These are phyloP conservation scores for Masticophis lateralis DNA, from an alignment of 2,797 vertebrate genomes.

Conservation along the genomic window DNA sequence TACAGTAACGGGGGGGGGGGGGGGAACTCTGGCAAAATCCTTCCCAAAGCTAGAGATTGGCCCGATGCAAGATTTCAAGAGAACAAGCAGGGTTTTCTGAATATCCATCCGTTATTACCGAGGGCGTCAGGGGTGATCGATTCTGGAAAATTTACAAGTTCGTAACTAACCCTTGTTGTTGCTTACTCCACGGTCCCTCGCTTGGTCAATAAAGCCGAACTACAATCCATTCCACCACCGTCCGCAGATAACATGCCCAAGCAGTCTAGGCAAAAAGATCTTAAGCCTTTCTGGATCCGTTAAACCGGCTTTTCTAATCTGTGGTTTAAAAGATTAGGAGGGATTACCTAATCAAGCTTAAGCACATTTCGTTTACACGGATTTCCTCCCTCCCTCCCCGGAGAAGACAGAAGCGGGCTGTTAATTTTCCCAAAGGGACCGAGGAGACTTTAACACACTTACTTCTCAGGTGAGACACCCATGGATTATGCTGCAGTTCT, in stretches of 20 bases:
- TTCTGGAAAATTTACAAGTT: background rate
- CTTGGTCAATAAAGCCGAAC: background rate
- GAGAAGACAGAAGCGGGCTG: background rate
- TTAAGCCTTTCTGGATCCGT: background rate
- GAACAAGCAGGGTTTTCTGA: background rate
- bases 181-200: background rate
- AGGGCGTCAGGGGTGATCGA: background rate
- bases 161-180: background rate
- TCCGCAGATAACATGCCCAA: background rate
- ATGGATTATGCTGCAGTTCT: background rate
- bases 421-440: background rate
- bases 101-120: background rate
- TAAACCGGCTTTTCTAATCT: background rate
- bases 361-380: background rate
- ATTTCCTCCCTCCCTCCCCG: background rate
- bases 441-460: background rate
- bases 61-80: background rate
- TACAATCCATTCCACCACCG: background rate
- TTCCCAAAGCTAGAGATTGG: background rate
- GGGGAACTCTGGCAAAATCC: background rate
- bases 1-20: background rate
- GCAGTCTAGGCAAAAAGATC: background rate
- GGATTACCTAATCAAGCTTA: background rate
- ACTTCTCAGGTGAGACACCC: accelerated
- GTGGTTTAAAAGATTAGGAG: background rate